Percentiles rank a stretch among this genome's conserved stretches.
Conservation (phyloP, 2,888 invertebrate genomes). For the Leptinotarsa haldemani region DNA sequence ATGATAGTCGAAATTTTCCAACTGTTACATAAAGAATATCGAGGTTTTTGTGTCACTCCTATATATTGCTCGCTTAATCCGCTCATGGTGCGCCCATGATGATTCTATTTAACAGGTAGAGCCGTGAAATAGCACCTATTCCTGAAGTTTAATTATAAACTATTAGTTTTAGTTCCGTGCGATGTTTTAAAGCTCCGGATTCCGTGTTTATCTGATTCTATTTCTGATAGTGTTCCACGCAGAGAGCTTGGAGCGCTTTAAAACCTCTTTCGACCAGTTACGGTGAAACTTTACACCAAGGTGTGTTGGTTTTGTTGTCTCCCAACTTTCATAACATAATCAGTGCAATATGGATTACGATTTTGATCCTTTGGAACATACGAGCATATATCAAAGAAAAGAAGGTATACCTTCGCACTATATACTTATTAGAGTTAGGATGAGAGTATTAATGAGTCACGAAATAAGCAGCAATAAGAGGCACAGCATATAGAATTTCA, state of each 20-base stretch:
- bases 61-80: not conserved
- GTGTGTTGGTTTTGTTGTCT: not conserved
- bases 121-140: constrained; percentile 19
- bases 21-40: too few relatives aligned
- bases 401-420: constrained; percentile 49
- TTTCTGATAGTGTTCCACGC: constrained; percentile 54
- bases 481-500: too few relatives aligned
- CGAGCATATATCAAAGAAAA: constrained; percentile 72
- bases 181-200: constrained; percentile 52
- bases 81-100: constrained; percentile 1
- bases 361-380: constrained; percentile 67
- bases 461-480: too few relatives aligned
- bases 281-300: constrained; percentile 15
- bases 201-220: constrained; percentile 57
- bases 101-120: constrained; percentile 6
- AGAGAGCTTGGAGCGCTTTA: constrained; percentile 11
- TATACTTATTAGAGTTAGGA: too few relatives aligned
- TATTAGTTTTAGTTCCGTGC: constrained; percentile 28
- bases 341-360: constrained; percentile 31
- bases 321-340: not conserved
- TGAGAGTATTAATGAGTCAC: too few relatives aligned
- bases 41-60: not conserved
- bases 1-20: too few relatives aligned
- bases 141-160: constrained; percentile 25
- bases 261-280: constrained; percentile 25